phyloP scores from a whole-genome alignment of 1,140 invertebrate species.

The Heliconius himera region DNA sequence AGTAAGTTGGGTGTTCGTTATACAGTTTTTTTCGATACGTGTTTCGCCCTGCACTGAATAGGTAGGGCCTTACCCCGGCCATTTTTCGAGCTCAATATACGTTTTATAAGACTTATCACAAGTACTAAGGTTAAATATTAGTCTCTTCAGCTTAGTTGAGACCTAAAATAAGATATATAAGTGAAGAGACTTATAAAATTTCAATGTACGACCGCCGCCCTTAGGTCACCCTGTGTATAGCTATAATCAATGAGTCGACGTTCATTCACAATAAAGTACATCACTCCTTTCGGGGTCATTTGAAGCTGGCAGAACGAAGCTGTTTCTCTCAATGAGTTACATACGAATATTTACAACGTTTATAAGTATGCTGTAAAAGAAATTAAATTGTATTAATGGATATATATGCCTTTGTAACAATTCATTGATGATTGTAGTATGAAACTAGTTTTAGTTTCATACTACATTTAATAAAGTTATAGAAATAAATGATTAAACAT shows the following conservation, averaged over 20 bases:
- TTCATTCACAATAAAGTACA: constrained; percentile 80
- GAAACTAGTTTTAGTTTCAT: neutral
- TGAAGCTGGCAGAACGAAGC: constrained; percentile 59
- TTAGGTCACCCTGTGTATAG: constrained; percentile 66
- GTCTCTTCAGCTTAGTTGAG: constrained; percentile 26
- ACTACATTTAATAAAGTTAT: neutral
- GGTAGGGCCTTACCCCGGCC: constrained; percentile 77
- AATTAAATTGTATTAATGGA: neutral
- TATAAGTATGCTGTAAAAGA: constrained; percentile 1
- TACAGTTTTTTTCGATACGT: constrained; percentile 57
- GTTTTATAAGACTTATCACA: constrained; percentile 56
- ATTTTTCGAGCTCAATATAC: constrained; percentile 69
- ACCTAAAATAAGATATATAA: constrained; percentile 34
- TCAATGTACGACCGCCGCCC: constrained; percentile 68
- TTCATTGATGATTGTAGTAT: neutral
- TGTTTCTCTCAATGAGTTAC: constrained; percentile 61
- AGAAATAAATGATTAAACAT: neutral
- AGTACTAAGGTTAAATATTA: constrained; percentile 31
- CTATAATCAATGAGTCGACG: constrained; percentile 74
- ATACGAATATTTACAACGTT: constrained; percentile 11
- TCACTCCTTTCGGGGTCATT: constrained; percentile 70
- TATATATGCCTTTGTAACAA: neutral
- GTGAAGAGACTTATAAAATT: constrained; percentile 44
- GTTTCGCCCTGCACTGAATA: constrained; percentile 68
- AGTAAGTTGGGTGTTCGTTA: constrained; percentile 82